Percentiles rank a stretch among this genome's conserved stretches.
Evolutionary conservation across 2,113 vertebrate species (phyloP).

Genomic region (Lamprotornis superbus): DNA sequence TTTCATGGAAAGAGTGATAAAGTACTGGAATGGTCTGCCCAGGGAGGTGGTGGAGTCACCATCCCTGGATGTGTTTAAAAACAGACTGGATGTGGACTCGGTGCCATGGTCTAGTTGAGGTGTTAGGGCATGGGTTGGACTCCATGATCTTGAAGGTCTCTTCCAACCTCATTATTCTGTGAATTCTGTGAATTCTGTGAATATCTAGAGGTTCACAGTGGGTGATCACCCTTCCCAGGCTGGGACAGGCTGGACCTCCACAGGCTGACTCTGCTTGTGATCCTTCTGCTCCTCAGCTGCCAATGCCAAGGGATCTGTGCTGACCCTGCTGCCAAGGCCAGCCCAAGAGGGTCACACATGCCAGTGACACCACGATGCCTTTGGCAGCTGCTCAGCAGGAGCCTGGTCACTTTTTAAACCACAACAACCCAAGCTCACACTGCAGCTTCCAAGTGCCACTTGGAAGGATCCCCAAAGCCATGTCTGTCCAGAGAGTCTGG

Average conservation of each 20-base stretch:
- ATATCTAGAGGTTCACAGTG: background rate
- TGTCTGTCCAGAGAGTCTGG: background rate
- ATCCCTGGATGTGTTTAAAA: no score
- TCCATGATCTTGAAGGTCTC: no score
- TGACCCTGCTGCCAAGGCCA: fast-evolving
- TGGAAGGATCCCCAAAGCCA: background rate
- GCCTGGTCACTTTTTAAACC: background rate
- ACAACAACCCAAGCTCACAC: background rate
- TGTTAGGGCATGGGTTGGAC: no score
- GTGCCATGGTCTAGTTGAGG: no score
- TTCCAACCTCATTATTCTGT: no score
- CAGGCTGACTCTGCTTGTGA: background rate
- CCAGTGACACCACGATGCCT: fast-evolving
- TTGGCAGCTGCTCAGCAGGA: background rate
- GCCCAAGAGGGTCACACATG: fast-evolving
- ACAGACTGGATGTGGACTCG: no score
- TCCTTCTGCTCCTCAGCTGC: background rate
- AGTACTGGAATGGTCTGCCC: no score
- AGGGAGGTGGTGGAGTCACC: no score
- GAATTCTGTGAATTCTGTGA: no score
- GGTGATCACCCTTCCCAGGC: no score
- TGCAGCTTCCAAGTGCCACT: background rate
- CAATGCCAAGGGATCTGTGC: fast-evolving
- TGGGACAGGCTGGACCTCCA: background rate
- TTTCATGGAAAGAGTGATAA: no score